Evolutionary conservation across 2,888 invertebrate species (phyloP).

Genomic region (Piscicola geometra): DNA sequence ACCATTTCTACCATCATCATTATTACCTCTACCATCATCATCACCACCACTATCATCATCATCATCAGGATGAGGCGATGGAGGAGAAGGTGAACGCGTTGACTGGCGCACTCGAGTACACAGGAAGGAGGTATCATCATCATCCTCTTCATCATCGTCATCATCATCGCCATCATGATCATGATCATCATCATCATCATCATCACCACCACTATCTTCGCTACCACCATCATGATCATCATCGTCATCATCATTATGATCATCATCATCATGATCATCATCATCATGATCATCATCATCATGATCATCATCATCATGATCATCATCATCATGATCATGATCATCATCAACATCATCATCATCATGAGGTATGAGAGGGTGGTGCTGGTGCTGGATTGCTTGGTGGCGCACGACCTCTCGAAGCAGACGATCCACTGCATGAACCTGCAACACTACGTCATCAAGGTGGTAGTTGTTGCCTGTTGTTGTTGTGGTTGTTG

Average conservation of each 20-base stretch:
- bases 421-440: slow-evolving; percentile 59
- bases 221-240: slow-evolving; percentile 12
- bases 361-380: slow-evolving; percentile 59
- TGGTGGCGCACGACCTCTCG: slow-evolving; percentile 67
- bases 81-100: slow-evolving; percentile 63
- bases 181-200: slow-evolving; percentile 34
- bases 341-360: slow-evolving; percentile 28
- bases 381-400: slow-evolving; percentile 70
- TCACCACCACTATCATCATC: background rate
- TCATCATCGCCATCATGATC: slow-evolving; percentile 33
- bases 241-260: slow-evolving; percentile 29
- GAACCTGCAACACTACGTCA: slow-evolving; percentile 71
- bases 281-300: slow-evolving; percentile 32
- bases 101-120: slow-evolving; percentile 53
- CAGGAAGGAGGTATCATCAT: slow-evolving; percentile 48
- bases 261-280: slow-evolving; percentile 25
- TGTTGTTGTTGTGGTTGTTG: background rate
- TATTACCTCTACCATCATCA: too few relatives aligned
- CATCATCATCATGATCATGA: slow-evolving; percentile 24
- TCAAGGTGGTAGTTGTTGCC: slow-evolving; percentile 55
- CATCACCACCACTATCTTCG: slow-evolving; percentile 17
- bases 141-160: slow-evolving; percentile 33
- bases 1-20: too few relatives aligned
- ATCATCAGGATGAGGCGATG: slow-evolving; percentile 65
- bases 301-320: slow-evolving; percentile 23